Conservation (phyloP, 2,113 vertebrate species). For the Pterocles burchelli region DNA sequence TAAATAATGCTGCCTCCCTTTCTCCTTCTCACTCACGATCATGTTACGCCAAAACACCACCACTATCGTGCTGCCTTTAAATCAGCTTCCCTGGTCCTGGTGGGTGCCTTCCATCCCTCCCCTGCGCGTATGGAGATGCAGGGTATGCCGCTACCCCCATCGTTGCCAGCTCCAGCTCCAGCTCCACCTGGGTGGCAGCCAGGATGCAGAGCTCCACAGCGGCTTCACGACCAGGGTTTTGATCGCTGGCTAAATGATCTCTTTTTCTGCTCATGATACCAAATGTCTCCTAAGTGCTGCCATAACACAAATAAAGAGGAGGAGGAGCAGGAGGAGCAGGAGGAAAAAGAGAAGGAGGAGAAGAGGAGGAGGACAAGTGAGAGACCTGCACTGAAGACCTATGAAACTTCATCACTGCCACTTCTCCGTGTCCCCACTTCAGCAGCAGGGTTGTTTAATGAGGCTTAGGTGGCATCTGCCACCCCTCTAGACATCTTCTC, state of each 20-base stretch:
- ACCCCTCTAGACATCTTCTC: background rate
- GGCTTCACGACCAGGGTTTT: background rate
- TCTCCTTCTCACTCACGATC: background rate
- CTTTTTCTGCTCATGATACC: background rate
- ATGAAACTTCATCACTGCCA: background rate
- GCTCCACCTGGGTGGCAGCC: background rate
- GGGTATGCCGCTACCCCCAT: too few relatives aligned
- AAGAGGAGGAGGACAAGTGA: background rate
- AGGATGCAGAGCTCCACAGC: background rate
- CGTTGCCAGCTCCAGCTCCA: background rate
- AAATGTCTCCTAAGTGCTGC: background rate
- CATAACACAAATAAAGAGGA: background rate
- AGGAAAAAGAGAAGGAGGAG: background rate
- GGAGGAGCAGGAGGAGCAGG: background rate
- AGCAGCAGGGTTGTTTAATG: background rate
- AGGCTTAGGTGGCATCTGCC: background rate
- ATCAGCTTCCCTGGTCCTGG: background rate
- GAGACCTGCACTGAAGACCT: background rate
- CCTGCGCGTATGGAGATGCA: background rate
- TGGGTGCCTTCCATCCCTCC: background rate
- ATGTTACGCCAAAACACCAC: background rate
- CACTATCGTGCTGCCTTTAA: background rate
- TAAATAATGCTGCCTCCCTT: background rate
- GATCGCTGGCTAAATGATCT: background rate
- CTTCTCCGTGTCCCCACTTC: background rate